Evolutionary conservation across 2,888 invertebrate species (phyloP), one percentile per base, ranked within the genome.

Genomic region (Drosophila hamatofila): DNA sequence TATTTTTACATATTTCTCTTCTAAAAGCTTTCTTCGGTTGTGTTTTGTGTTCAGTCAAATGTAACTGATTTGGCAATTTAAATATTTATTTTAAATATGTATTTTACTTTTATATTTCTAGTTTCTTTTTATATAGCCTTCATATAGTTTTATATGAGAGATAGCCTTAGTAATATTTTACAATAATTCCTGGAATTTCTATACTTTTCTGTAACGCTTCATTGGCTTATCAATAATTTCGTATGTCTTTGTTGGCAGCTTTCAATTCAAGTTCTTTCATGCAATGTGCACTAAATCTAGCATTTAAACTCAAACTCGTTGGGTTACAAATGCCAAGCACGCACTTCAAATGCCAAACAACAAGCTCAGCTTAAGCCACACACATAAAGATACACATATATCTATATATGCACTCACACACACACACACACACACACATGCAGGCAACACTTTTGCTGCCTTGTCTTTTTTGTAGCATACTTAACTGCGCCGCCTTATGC

Each of bases 401-500:
- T n/a, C n/a, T n/a, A n/a, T n/a, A n/a, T n/a, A n/a, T n/a, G n/a
- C n/a, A n/a, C n/a, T n/a, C n/a, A 37, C 55, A 33, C 52, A 52
- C 35, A 46, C 60, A 54, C 63, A 21, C 27, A 39, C 57, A 54
- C 62, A 66, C 46, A 25, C 30, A 48, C n/a, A 9, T 18, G 21
- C 48, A 52, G 39, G 23, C 12, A 72, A 37, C 56, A 52, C 33
- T 55, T 55, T 49, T 64, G 42, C 46, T 56, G 49, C 44, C 54
- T 70, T 77, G 77, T 68, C 78, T 80, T 81, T 86, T 86, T 81
- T 80, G 70, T 75, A 78, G 80, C 78, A 76, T 80, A 84, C 82
- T 84, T 74, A 87, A 69, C 72, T 63, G 85, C 66, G 78, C 69
- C 44, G 83, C 81, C 83, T 87, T 84, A 78, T 79, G 79, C 85